Evolutionary conservation across 2,113 vertebrate genomes (phyloP), one percentile per base, ranked within the genome.

Genomic region (Dolichotis patagonum): DNA sequence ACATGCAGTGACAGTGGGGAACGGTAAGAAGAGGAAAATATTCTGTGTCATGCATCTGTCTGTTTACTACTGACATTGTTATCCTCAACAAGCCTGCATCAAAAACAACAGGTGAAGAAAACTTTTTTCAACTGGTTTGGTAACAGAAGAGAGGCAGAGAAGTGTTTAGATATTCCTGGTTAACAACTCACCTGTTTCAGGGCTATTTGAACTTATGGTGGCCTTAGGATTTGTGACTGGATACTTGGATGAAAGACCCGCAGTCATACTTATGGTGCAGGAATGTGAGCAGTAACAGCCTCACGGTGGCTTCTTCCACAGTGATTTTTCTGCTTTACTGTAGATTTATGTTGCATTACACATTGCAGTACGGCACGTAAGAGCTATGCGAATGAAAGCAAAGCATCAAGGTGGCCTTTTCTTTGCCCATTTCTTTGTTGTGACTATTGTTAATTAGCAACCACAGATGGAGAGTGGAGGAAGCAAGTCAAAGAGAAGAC

Each of bases 51-150:
- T 17, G 1, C 62, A 20, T 71, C 7, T 82, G 46, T 3, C 52
- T 84, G n/a, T 86, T 62, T 75, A 38, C 56, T 86, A 87, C 69
- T 86, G 91, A 75, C 89, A 35, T 17, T 87, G 20, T 46, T 88
- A 28, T 77, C 38, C 7, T 73, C 17, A 85, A 75, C 7, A 56
- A 43, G 60, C 7, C 1, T 77, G 41, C 49, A 84, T 86, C 8
- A 71, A 73, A 83, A 89, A 63, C 67, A 88, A 73, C 24, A 80
- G 17, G 78, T 75, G 2, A 62, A 63, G 2, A 63, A 78, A 60
- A 49, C 2, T 17, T 8, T 93, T 67, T 87, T 35, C n/a, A 54
- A 84, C 91, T 52, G 46, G 46, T 92, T 92, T 92, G 46, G 41
- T 75, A 80, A 73, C 10, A 73, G n/a, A 75, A 84, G 46, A 52